A percentile compares a stretch with the other conserved stretches of the same genome.
Conservation (phyloP, 2,888 invertebrate species). For the Dyspetes luteomarginatus region DNA sequence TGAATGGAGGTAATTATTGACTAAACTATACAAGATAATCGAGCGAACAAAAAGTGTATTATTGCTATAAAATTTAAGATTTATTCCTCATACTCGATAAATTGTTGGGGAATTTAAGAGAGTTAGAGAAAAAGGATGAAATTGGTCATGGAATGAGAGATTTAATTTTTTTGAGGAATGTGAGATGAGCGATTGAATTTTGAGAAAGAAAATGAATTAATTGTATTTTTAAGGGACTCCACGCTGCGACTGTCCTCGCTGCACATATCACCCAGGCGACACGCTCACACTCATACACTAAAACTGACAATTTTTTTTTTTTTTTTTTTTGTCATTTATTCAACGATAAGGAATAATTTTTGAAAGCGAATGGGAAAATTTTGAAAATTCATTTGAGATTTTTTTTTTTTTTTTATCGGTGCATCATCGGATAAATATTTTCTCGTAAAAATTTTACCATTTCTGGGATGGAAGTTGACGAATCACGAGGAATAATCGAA, state of each 20-base stretch:
- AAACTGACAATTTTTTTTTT: neutral
- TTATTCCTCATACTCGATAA: neutral
- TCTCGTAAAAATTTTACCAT: neutral
- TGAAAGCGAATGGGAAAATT: conserved; percentile 4
- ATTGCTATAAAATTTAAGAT: neutral
- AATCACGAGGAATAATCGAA: neutral
- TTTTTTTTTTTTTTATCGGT: neutral
- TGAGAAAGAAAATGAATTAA: conserved; percentile 38
- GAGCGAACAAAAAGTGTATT: conserved; percentile 12
- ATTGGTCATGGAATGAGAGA: conserved; percentile 20
- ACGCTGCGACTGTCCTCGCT: conserved; percentile 73
- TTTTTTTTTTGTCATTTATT: neutral
- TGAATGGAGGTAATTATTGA: conserved; percentile 36
- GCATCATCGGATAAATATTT: neutral
- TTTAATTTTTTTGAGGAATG: conserved; percentile 10
- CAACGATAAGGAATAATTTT: conserved; percentile 3
- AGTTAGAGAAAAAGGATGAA: neutral
- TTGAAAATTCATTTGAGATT: neutral
- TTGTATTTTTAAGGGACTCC: conserved; percentile 65
- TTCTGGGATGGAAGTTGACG: too few species aligned
- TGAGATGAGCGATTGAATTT: conserved; percentile 29
- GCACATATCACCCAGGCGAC: conserved; percentile 74
- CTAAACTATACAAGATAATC: conserved; percentile 16
- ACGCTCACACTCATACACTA: conserved; percentile 48
- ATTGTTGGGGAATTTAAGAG: neutral